phyloP scores from a whole-genome alignment of 2,797 vertebrate species.

The Gambusia yucatana region DNA sequence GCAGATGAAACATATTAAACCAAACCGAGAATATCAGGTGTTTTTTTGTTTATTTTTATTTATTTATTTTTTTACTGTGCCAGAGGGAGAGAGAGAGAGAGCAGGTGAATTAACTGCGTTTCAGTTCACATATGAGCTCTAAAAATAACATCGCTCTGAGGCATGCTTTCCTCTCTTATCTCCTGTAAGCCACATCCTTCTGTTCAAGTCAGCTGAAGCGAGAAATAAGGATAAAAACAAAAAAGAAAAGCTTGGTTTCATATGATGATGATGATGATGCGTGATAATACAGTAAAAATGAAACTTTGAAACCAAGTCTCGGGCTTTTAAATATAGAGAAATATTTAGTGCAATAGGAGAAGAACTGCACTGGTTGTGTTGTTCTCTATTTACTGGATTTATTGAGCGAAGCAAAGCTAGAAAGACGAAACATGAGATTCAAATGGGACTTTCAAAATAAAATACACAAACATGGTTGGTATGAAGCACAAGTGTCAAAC shows the following conservation, averaged over 20 bases:
- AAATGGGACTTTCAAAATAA: conserved; percentile 51
- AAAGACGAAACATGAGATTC: not conserved
- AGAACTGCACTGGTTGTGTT: not conserved
- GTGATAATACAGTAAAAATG: not conserved
- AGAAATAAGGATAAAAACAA: not conserved
- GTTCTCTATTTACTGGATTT: conserved; percentile 3
- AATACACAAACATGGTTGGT: conserved; percentile 8
- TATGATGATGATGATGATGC: not conserved
- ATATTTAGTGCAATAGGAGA: not conserved
- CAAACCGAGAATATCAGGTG: not conserved
- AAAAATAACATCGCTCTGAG: conserved; percentile 71
- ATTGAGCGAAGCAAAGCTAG: conserved; percentile 29
- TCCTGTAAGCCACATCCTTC: conserved; percentile 61
- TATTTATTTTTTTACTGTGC: conserved; percentile 22
- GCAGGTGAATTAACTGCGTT: conserved; percentile 33
- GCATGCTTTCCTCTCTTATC: conserved; percentile 48
- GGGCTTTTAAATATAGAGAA: not conserved
- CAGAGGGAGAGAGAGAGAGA: not conserved
- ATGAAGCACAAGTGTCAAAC: too few species aligned
- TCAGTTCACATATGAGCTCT: conserved; percentile 59
- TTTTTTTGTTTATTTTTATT: not conserved
- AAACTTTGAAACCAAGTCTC: not conserved
- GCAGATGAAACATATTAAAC: conserved; percentile 19
- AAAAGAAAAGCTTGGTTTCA: not conserved
- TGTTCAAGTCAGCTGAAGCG: conserved; percentile 47